phyloP scores from a whole-genome alignment of 2,888 invertebrate species.

The Synanthedon formicaeformis region DNA sequence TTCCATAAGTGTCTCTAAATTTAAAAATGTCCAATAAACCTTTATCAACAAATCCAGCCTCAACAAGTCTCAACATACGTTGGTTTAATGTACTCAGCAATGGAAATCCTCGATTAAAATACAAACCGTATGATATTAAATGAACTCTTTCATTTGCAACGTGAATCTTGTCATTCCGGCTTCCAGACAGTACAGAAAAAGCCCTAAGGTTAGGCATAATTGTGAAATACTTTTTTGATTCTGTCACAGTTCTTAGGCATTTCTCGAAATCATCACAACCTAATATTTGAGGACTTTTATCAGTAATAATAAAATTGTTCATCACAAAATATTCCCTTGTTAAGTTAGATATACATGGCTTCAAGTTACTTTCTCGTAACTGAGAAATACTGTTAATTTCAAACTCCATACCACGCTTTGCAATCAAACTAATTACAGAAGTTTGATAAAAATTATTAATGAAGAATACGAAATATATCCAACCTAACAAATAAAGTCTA shows the following conservation, averaged over 20 bases:
- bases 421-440: conserved; percentile 7
- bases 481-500: not conserved
- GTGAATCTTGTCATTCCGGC: conserved; percentile 3
- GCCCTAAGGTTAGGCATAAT: conserved; percentile 1
- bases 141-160: conserved; percentile 4
- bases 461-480: conserved; percentile 9
- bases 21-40: not conserved
- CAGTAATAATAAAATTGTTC: not conserved
- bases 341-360: not conserved
- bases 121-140: conserved; percentile 3
- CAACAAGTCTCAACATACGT: conserved; percentile 3
- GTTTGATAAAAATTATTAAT: conserved; percentile 9
- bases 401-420: not conserved
- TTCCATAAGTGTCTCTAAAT: not conserved
- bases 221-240: conserved; percentile 3
- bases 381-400: not conserved
- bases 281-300: not conserved
- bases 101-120: conserved; percentile 8
- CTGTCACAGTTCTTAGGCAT: not conserved
- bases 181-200: conserved; percentile 3
- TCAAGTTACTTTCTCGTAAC: not conserved
- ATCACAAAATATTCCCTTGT: not conserved
- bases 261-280: conserved; percentile 3
- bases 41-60: conserved; percentile 2
- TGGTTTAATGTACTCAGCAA: conserved; percentile 1